These are phyloP conservation scores for Crotalus horridus DNA, from an alignment of 2,113 vertebrate genomes.

Conservation along the genomic window DNA sequence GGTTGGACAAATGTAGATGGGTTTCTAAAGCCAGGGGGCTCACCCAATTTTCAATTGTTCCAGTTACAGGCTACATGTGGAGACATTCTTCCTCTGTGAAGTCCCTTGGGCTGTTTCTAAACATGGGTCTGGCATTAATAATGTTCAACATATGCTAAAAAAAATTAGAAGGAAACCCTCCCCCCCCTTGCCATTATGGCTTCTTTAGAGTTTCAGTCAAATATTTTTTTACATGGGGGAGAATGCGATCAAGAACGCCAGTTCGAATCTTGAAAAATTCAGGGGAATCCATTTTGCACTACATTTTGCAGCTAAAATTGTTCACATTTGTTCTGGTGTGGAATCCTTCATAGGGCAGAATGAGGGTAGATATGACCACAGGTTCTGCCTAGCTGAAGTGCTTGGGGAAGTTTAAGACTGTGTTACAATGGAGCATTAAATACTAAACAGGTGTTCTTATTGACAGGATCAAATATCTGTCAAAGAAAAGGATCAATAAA, in stretches of 20 bases:
- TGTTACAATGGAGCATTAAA: background rate
- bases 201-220: background rate
- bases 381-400: background rate
- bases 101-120: background rate
- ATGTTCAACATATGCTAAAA: background rate
- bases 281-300: background rate
- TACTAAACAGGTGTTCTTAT: background rate
- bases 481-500: background rate
- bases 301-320: background rate
- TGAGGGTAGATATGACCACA: background rate
- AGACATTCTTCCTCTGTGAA: background rate
- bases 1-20: background rate
- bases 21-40: background rate
- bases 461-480: background rate
- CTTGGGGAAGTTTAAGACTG: background rate
- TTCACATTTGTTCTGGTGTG: background rate
- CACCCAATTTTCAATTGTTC: background rate
- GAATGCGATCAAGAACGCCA: background rate
- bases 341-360: background rate
- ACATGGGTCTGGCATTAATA: background rate
- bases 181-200: background rate
- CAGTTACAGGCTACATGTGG: background rate
- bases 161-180: background rate
- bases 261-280: background rate
- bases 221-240: background rate